A percentile compares a stretch with the other conserved stretches of the same genome.
phyloP scores from a whole-genome alignment of 2,113 vertebrate genomes.

The Aplodontia rufa region DNA sequence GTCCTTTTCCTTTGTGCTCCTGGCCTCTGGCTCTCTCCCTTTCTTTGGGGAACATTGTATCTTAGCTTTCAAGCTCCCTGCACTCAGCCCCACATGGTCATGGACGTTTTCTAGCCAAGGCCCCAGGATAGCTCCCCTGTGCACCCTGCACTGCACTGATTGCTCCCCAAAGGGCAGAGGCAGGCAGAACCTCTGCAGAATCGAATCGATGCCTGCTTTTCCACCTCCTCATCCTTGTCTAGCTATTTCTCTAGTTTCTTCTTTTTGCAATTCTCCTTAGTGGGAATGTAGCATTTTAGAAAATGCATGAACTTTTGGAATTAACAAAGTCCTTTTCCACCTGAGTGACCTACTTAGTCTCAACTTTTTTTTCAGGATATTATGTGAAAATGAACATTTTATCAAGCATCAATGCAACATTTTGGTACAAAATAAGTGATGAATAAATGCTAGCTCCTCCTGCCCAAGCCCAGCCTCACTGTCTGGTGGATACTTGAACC shows the following conservation, averaged over 20 bases:
- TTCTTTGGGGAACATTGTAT: neutral
- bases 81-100: neutral
- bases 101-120: neutral
- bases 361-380: neutral
- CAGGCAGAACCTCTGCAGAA: neutral
- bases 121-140: neutral
- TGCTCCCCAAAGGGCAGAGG: neutral
- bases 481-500: neutral
- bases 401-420: neutral
- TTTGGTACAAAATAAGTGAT: neutral
- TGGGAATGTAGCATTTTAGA: neutral
- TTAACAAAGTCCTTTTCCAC: neutral
- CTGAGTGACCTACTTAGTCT: neutral
- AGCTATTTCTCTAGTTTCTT: neutral
- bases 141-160: fast-evolving
- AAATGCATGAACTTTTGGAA: neutral
- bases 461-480: neutral
- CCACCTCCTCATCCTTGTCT: neutral
- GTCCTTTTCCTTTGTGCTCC: neutral
- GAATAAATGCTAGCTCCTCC: neutral
- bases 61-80: conserved; percentile 24
- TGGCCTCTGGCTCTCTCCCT: neutral
- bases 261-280: neutral
- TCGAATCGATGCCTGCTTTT: neutral
- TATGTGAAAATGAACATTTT: neutral